Base-by-base conservation (phyloP, 2,113 vertebrate species). In the Otus sunia region DNA sequence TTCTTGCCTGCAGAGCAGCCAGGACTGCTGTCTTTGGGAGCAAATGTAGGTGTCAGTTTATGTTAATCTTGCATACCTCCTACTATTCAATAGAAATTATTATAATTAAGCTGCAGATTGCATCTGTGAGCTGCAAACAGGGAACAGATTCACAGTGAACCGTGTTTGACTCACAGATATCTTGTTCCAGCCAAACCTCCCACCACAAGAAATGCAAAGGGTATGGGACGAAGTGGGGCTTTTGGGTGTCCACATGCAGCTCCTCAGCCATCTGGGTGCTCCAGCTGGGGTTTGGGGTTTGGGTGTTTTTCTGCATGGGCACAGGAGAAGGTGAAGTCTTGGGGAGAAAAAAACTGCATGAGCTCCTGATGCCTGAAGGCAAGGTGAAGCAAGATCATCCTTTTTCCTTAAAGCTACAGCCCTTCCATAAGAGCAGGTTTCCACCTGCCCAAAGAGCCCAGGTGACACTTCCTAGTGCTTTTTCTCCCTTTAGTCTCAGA, bases 81-180 rank as follows among this genome's bases (percentile, higher is more conserved):
- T 41, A 6, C 32, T 56, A 71, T 39, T 36, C 56, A 49, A 27
- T 15, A 30, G 30, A 49, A 55, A 34, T 36, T 2, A 37, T 52
- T 30, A 32, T 74, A 4, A 3, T 39, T 53, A 21, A 45, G 47
- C 47, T 62, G n/a, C 55, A 39, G 39, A 30, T 18, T 15, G n/a
- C 9, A 11, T 21, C 55, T 34, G 49, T 27, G 41, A 71, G 17
- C 49, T 1, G 1, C 10, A 41, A 41, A 32, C 20, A 47, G 16
- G 39, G 45, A 76, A 15, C 37, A 14, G 55, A n/a, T 39, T 53
- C 39, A 55, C 47, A 76, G 63, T 1, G 1, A 15, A 34, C 47
- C 4, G 1, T 26, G 47, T 55, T 12, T 69, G 63, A 62, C n/a
- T 55, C 88, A 69, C 1, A 0, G n/a, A 1, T 49, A 41, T 9